Percentiles rank a stretch among this genome's conserved stretches.
Conservation (phyloP, 2,113 vertebrate species). For the Nymphicus hollandicus region DNA sequence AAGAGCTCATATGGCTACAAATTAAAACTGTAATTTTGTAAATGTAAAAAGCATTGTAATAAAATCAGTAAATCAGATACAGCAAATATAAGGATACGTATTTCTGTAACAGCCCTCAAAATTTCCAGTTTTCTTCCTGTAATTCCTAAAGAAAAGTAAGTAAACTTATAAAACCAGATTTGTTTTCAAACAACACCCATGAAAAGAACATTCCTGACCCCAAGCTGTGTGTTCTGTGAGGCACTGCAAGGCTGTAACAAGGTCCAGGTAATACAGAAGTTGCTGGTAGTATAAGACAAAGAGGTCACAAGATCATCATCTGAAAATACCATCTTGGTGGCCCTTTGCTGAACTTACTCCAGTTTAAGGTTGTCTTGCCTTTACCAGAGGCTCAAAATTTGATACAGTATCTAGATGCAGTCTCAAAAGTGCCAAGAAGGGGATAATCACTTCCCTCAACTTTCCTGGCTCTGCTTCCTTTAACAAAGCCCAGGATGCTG, state of each 20-base stretch:
- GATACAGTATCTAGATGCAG: background rate
- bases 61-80: background rate
- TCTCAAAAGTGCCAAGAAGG: background rate
- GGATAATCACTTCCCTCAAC: background rate
- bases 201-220: background rate
- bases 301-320: background rate
- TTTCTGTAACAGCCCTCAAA: slow-evolving; percentile 91
- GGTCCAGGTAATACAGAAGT: background rate
- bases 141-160: slow-evolving; percentile 72
- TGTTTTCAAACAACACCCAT: background rate
- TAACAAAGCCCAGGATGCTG: background rate
- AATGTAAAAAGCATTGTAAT: background rate
- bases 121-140: slow-evolving; percentile 66
- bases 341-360: background rate
- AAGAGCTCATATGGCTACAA: background rate
- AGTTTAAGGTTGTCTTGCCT: background rate
- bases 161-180: slow-evolving; percentile 45
- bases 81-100: slow-evolving; percentile 88
- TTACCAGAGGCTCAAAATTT: background rate
- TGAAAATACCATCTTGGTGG: background rate
- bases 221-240: background rate
- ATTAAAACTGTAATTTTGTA: background rate
- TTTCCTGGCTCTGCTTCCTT: background rate
- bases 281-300: background rate
- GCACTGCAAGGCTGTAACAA: background rate